Evolutionary conservation across 1,140 invertebrate genomes (phyloP).

Genomic region (Pseudobourletiella spinata): DNA sequence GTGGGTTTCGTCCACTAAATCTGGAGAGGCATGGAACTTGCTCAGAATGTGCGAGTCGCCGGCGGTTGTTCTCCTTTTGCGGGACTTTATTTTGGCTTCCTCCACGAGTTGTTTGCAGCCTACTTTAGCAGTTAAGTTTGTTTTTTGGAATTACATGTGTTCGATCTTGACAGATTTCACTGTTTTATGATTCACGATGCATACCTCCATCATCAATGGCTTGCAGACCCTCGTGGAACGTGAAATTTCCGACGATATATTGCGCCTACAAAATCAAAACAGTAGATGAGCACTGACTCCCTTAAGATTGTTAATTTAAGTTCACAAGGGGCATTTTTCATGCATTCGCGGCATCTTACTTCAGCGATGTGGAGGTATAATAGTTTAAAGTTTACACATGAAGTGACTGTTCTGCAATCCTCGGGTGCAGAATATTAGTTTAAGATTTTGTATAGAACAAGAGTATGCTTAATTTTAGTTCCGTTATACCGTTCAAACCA

Average conservation of each 20-base stretch:
- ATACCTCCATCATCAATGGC: not conserved
- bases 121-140: not conserved
- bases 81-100: not conserved
- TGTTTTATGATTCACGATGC: not conserved
- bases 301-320: no score
- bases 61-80: not conserved
- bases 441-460: no score
- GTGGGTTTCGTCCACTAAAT: conserved; percentile 1
- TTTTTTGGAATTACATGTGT: not conserved
- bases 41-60: not conserved
- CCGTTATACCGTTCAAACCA: no score
- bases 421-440: no score
- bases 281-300: no score
- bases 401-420: no score
- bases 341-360: no score
- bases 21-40: not conserved
- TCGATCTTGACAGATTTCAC: not conserved
- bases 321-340: no score
- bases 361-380: no score
- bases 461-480: no score
- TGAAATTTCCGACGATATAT: not conserved
- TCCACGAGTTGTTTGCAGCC: not conserved
- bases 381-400: no score
- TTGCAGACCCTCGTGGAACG: not conserved
- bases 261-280: conserved; percentile 3